Evolutionary conservation across 2,113 vertebrate genomes (phyloP), one percentile per base, ranked within the genome.

Genomic region (Bucco capensis): DNA sequence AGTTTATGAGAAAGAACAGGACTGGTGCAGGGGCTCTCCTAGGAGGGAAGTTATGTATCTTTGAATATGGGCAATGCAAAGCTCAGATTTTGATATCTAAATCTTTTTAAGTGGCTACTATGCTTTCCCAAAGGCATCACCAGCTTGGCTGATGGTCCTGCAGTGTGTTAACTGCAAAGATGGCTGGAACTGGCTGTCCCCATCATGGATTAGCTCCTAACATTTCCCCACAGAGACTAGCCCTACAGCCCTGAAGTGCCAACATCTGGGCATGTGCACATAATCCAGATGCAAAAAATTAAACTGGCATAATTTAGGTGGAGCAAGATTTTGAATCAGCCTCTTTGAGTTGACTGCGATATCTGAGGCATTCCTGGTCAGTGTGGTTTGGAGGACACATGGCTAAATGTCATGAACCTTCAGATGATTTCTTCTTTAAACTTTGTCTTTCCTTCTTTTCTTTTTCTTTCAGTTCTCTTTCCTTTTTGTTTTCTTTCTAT

Each of bases 161-260:
- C 7, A 38, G n/a, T 23, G 28, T 8, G 15, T 38, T 23, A 12
- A 4, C 38, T 37, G 22, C 14, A 37, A 49, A 56, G 30, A 40
- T 24, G 11, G 21, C 9, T 56, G 56, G 17, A 82, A 35, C 21
- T 1, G 2, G 18, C 18, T 83, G 27, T n/a, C 5, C 15, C 8
- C 1, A 0, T 18, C n/a, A 65, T 9, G 7, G 24, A 8, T 19
- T 42, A 53, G 5, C 12, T 60, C 38, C 51, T 72, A 24, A 30
- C 14, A 27, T 27, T 57, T 71, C 38, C n/a, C 21, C 44, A 22
- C 22, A 57, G n/a, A 64, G 10, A 10, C 24, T 19, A 51, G 9
- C 5, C 5, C 8, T 46, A 14, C 5, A 31, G 15, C 8, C 3
- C 10, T 8, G 7, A 3, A 0, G 0, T 33, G 12, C 28, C 28